phyloP scores from a whole-genome alignment of 2,888 invertebrate species.

The Eugnorisma glareosa region DNA sequence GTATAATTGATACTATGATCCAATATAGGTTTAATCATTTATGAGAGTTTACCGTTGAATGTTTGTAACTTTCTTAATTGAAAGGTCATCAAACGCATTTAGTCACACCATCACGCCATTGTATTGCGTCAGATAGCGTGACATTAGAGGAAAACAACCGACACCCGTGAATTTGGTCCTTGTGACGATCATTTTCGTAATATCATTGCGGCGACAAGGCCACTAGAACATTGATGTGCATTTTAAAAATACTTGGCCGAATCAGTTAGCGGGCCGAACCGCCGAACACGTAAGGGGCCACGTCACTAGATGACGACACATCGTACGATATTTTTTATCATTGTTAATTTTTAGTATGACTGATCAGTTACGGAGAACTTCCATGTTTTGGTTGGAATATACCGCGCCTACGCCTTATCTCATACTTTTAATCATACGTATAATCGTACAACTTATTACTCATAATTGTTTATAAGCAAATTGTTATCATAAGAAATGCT shows the following conservation, averaged over 20 bases:
- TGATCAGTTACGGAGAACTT: slow-evolving; percentile 67
- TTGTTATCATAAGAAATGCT: slow-evolving; percentile 59
- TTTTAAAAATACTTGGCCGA: slow-evolving; percentile 68
- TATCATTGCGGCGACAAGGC: slow-evolving; percentile 61
- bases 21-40: slow-evolving; percentile 1
- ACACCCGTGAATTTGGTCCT: slow-evolving; percentile 46
- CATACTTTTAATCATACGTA: slow-evolving; percentile 27
- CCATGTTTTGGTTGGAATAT: slow-evolving; percentile 62
- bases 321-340: slow-evolving; percentile 83
- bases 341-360: slow-evolving; percentile 66
- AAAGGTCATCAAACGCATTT: slow-evolving; percentile 21
- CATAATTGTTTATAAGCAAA: slow-evolving; percentile 65
- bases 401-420: slow-evolving; percentile 62
- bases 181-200: slow-evolving; percentile 59
- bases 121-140: slow-evolving; percentile 61
- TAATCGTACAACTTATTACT: slow-evolving; percentile 55
- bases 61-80: slow-evolving; percentile 24
- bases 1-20: slow-evolving; percentile 25
- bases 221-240: slow-evolving; percentile 61
- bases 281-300: slow-evolving; percentile 73
- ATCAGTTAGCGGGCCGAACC: slow-evolving; percentile 58
- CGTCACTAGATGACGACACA: slow-evolving; percentile 83
- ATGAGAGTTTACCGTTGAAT: slow-evolving; percentile 17
- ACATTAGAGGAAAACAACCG: slow-evolving; percentile 42
- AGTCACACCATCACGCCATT: slow-evolving; percentile 43